Conservation (phyloP, 2,113 vertebrate species). For the Apteryx mantelli region DNA sequence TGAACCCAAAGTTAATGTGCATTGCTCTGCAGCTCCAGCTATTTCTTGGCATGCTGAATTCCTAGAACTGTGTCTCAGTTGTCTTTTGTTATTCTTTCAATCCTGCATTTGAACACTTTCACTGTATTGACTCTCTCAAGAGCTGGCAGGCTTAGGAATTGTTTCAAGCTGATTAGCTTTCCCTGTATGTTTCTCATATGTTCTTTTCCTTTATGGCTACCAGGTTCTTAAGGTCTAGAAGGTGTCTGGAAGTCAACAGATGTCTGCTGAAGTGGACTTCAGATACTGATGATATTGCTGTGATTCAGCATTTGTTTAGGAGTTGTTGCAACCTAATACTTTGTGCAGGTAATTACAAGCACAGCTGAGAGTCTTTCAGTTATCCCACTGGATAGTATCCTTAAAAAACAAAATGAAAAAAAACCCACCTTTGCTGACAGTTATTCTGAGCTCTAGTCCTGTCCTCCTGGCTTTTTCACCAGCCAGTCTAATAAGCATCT, state of each 20-base stretch:
- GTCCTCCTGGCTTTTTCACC: neutral
- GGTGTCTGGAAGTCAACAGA: neutral
- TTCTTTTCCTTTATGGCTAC: neutral
- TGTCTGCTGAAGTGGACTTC: neutral
- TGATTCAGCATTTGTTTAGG: neutral
- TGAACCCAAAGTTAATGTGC: neutral
- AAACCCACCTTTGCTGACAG: neutral
- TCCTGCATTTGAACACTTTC: neutral
- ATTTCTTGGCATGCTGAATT: neutral
- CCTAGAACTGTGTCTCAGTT: neutral
- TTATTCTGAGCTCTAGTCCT: neutral
- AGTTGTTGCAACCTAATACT: neutral
- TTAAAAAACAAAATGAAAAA: neutral
- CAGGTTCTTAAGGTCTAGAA: neutral
- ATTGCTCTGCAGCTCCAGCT: neutral
- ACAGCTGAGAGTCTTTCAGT: neutral
- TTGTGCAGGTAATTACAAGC: neutral
- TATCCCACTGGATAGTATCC: neutral
- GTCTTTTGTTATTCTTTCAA: neutral
- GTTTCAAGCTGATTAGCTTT: neutral
- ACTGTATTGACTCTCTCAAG: neutral
- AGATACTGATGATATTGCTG: neutral
- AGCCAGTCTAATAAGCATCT: neutral
- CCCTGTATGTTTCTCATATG: neutral
- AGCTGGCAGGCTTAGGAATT: neutral